A percentile compares a stretch with the other conserved stretches of the same genome.
Conservation (phyloP, 1,140 invertebrate genomes). For the Nomia melanderi region DNA sequence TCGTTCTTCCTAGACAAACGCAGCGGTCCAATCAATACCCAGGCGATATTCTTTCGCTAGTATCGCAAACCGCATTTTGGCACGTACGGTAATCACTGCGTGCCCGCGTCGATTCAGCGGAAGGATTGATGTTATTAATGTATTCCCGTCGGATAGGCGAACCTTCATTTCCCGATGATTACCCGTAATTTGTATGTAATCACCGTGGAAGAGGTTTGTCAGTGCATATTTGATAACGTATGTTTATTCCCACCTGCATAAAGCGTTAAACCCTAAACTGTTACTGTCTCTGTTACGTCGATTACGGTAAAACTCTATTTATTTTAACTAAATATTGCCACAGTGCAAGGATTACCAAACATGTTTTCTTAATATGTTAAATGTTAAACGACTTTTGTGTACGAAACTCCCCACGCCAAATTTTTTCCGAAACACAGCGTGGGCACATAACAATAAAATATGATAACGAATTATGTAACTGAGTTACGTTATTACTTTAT, state of each 20-base stretch:
- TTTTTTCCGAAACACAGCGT: too few species aligned
- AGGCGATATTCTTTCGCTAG: background rate
- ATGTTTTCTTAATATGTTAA: too few species aligned
- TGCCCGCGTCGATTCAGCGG: conserved; percentile 46
- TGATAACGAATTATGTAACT: too few species aligned
- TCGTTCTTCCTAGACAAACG: background rate
- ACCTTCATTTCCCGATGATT: conserved; percentile 70
- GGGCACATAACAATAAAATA: too few species aligned
- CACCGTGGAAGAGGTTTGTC: conserved; percentile 62
- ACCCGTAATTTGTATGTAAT: conserved; percentile 71
- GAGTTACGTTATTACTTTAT: too few species aligned
- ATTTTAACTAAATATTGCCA: too few species aligned
- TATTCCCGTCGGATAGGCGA: conserved; percentile 68
- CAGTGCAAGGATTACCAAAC: too few species aligned
- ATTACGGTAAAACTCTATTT: conserved; percentile 19
- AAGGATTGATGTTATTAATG: conserved; percentile 71
- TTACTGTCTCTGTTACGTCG: conserved; percentile 2
- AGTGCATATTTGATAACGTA: conserved; percentile 57
- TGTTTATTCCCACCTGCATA: conserved; percentile 44
- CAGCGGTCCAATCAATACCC: background rate
- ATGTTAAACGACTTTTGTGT: too few species aligned
- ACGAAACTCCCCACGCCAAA: too few species aligned
- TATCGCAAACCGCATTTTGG: conserved; percentile 63
- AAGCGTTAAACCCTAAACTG: background rate
- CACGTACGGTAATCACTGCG: conserved; percentile 68